phyloP scores from a whole-genome alignment of 92 coral and sea anemone species.

The Palythoa caribaeorum region DNA sequence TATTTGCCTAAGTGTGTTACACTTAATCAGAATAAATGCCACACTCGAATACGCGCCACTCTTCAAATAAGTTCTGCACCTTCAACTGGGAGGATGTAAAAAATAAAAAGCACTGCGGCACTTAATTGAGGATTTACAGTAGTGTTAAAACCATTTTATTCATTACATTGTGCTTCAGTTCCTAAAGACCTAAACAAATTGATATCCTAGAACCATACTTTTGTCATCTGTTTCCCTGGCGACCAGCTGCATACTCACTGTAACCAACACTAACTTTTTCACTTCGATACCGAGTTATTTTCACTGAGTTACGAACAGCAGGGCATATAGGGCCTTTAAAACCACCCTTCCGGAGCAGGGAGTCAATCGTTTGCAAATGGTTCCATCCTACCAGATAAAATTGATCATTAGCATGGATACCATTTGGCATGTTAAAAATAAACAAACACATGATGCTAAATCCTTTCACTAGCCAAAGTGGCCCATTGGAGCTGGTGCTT shows the following conservation, averaged over 20 bases:
- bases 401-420: no score
- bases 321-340: constrained; percentile 92
- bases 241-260: constrained; percentile 89
- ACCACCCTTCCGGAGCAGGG: constrained; percentile 93
- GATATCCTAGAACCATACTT: constrained; percentile 43
- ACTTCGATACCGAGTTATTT: constrained; percentile 97
- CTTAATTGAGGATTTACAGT: no score
- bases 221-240: constrained; percentile 68
- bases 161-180: constrained; percentile 17
- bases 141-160: constrained; percentile 9
- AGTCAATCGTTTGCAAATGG: constrained; percentile 95
- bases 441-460: no score
- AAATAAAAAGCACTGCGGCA: no score
- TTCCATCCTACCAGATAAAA: constrained; percentile 84
- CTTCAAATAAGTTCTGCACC: no score
- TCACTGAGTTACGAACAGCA: constrained; percentile 88
- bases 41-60: no score
- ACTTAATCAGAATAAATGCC: no score
- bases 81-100: no score
- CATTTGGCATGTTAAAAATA: no score
- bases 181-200: constrained; percentile 35
- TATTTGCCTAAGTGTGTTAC: no score
- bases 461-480: no score
- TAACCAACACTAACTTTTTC: constrained; percentile 97
- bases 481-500: no score